These are phyloP conservation scores for Drosophila leontia DNA, from an alignment of 1,140 invertebrate species.

Conservation along the genomic window DNA sequence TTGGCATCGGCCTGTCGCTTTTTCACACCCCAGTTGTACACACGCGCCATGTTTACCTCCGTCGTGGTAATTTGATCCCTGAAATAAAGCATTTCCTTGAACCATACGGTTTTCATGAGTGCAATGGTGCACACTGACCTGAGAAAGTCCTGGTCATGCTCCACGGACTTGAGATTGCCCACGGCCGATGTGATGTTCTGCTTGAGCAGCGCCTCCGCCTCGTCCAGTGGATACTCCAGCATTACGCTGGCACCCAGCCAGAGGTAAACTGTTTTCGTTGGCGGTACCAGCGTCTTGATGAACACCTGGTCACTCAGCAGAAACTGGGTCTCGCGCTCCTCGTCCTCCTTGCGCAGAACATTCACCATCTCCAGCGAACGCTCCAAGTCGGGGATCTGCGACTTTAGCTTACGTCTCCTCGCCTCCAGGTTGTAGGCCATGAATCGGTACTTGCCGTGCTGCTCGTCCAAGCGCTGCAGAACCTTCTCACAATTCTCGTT, in stretches of 20 bases:
- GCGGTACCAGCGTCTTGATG: slow-evolving; percentile 94
- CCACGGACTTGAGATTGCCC: slow-evolving; percentile 93
- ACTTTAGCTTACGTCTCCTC: slow-evolving; percentile 93
- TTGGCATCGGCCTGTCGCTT: slow-evolving; percentile 88
- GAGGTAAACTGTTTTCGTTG: slow-evolving; percentile 97
- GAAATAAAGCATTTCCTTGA: slow-evolving; percentile 65
- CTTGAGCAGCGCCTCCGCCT: slow-evolving; percentile 94
- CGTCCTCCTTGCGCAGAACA: slow-evolving; percentile 93
- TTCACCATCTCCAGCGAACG: slow-evolving; percentile 96
- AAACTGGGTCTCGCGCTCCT: slow-evolving; percentile 95
- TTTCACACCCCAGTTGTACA: slow-evolving; percentile 98
- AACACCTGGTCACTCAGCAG: slow-evolving; percentile 98
- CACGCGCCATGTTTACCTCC: slow-evolving; percentile 98
- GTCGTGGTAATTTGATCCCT: slow-evolving; percentile 99
- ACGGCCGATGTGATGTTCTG: slow-evolving; percentile 96
- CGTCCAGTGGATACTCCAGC: slow-evolving; percentile 97
- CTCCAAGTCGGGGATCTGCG: slow-evolving; percentile 97
- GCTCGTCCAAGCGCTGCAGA: slow-evolving; percentile 94
- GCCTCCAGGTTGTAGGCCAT: slow-evolving; percentile 96
- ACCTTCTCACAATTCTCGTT: slow-evolving; percentile 94
- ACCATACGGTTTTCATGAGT: too few relatives aligned
- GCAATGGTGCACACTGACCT: slow-evolving; percentile 46
- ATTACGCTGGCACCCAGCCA: slow-evolving; percentile 99
- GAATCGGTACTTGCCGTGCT: slow-evolving; percentile 98
- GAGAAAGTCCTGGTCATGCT: slow-evolving; percentile 92